Percentiles rank a stretch among this genome's conserved stretches.
These are phyloP conservation scores for Eupleurogrammus muticus DNA, from an alignment of 2,797 vertebrate species.

Conservation along the genomic window DNA sequence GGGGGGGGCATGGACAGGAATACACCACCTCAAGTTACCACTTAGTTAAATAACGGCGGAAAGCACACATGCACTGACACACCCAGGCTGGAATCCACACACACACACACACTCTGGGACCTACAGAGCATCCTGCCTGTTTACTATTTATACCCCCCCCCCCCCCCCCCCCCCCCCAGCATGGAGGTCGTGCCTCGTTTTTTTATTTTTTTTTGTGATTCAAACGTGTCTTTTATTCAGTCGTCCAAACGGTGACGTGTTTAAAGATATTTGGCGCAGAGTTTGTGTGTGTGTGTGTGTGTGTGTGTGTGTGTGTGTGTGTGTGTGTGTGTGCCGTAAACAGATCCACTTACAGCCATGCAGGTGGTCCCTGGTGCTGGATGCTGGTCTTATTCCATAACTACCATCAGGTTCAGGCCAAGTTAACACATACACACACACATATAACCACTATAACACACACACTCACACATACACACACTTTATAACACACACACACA, in stretches of 20 bases:
- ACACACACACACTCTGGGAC: constrained; percentile 12
- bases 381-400: constrained; percentile 35
- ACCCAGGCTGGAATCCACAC: constrained; percentile 53
- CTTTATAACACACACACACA: constrained; percentile 13
- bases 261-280: constrained; percentile 59
- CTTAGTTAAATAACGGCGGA: constrained; percentile 68
- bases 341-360: constrained; percentile 42
- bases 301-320: too few species aligned
- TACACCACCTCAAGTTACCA: constrained; percentile 79
- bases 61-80: constrained; percentile 55
- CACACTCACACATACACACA: not conserved
- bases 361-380: constrained; percentile 52
- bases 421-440: constrained; percentile 25
- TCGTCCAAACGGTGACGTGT: constrained; percentile 57
- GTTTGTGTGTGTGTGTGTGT: too few species aligned
- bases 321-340: too few species aligned
- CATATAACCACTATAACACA: too few species aligned
- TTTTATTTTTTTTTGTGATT: constrained; percentile 51
- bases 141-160: constrained; percentile 68
- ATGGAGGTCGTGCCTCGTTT: constrained; percentile 58
- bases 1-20: constrained; percentile 74
- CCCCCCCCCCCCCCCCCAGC: constrained; percentile 41
- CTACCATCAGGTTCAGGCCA: constrained; percentile 55
- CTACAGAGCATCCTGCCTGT: constrained; percentile 31
- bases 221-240: constrained; percentile 47